Evolutionary conservation across 2,113 vertebrate genomes (phyloP).

Genomic region (Phylloscopus trochiloides): DNA sequence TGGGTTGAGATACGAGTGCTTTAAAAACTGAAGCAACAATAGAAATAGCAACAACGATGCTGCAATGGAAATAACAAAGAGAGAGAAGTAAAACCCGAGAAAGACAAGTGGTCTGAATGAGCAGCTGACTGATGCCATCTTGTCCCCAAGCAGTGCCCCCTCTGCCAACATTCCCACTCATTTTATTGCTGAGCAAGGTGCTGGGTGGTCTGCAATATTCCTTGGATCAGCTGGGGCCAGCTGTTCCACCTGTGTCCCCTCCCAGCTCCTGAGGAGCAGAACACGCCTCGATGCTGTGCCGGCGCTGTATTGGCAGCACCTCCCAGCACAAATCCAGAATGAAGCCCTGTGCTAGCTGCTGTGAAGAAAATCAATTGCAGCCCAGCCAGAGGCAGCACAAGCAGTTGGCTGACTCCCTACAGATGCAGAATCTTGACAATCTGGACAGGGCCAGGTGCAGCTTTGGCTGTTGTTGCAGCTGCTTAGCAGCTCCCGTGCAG

Average conservation of each 20-base stretch:
- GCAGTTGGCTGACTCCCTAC: background rate
- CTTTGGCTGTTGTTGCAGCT: background rate
- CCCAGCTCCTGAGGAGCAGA: background rate
- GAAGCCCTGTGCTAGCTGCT: background rate
- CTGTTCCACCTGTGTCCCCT: background rate
- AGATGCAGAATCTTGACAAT: background rate
- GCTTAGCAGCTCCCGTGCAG: background rate
- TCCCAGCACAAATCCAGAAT: background rate
- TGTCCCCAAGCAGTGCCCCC: fast-evolving
- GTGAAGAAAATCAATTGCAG: background rate
- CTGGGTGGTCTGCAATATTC: background rate
- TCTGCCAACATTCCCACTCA: background rate
- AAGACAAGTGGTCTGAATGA: background rate
- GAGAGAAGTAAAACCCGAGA: background rate
- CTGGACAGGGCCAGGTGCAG: background rate
- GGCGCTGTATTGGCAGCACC: background rate
- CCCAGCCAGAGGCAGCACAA: background rate
- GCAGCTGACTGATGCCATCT: background rate
- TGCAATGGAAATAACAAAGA: background rate
- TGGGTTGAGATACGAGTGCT: background rate
- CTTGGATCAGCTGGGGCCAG: background rate
- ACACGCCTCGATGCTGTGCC: background rate
- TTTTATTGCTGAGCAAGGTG: background rate
- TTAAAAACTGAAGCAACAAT: background rate
- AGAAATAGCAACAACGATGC: fast-evolving